These are phyloP conservation scores for Philopotamus ludificatus DNA, from an alignment of 1,140 invertebrate species.

Conservation along the genomic window DNA sequence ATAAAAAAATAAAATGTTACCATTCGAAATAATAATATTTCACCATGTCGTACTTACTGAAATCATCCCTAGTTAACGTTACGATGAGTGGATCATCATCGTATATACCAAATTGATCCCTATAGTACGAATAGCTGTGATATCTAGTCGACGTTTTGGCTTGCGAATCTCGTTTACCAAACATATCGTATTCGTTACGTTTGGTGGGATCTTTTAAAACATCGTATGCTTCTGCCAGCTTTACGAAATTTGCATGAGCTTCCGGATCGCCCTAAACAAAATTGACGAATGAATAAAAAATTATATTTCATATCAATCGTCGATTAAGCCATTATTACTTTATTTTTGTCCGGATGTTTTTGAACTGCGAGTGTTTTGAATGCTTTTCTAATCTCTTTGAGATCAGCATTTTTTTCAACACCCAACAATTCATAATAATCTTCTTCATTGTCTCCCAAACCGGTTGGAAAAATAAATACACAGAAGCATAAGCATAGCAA, in stretches of 20 bases:
- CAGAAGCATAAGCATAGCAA: neutral
- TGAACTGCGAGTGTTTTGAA: constrained; percentile 70
- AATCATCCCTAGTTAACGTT: constrained; percentile 70
- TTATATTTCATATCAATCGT: constrained; percentile 7
- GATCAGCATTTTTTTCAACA: constrained; percentile 59
- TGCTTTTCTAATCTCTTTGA: constrained; percentile 65
- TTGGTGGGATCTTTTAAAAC: constrained; percentile 74
- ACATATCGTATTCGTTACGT: constrained; percentile 73
- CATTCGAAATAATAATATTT: too few species aligned
- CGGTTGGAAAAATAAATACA: neutral
- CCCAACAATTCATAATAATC: constrained; percentile 64
- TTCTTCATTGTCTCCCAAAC: constrained; percentile 41
- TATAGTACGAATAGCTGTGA: constrained; percentile 78
- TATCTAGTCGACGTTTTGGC: constrained; percentile 55
- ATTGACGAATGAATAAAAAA: constrained; percentile 30
- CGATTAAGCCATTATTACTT: constrained; percentile 46
- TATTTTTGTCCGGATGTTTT: constrained; percentile 73
- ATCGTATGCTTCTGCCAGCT: constrained; percentile 75
- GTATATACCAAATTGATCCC: constrained; percentile 81
- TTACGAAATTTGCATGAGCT: constrained; percentile 71
- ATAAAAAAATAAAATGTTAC: constrained; percentile 58
- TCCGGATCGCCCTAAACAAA: constrained; percentile 64
- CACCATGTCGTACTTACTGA: constrained; percentile 72
- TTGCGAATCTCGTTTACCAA: constrained; percentile 69
- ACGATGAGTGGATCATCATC: constrained; percentile 79